These are phyloP conservation scores for Bimastos eiseni DNA, from an alignment of 2,888 invertebrate genomes.

Conservation along the genomic window DNA sequence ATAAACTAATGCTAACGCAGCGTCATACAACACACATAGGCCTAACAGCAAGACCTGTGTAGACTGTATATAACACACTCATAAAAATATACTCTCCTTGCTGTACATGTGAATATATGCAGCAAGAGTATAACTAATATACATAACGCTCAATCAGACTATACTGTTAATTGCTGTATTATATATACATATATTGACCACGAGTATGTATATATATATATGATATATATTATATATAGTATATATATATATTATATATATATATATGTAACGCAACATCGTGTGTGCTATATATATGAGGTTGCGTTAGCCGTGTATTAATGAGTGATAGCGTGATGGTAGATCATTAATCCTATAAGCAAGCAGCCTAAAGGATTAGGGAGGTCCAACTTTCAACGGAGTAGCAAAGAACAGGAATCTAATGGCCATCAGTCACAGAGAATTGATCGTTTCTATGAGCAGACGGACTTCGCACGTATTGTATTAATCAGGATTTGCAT, in stretches of 20 bases:
- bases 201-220: background rate
- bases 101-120: no score
- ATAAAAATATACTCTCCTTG: no score
- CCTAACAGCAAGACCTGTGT: no score
- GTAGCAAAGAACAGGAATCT: background rate
- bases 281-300: no score
- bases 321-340: background rate
- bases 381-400: background rate
- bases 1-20: no score
- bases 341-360: background rate
- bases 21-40: no score
- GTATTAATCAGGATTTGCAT: background rate
- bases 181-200: background rate
- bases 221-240: background rate
- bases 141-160: no score
- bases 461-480: background rate
- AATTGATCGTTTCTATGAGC: background rate
- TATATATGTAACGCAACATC: no score
- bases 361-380: background rate
- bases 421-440: background rate
- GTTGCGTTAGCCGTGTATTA: background rate
- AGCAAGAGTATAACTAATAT: no score
- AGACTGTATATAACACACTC: no score
- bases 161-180: no score
- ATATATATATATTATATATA: background rate